Conservation (phyloP, 2,888 invertebrate species). For the Caprella mutica region DNA sequence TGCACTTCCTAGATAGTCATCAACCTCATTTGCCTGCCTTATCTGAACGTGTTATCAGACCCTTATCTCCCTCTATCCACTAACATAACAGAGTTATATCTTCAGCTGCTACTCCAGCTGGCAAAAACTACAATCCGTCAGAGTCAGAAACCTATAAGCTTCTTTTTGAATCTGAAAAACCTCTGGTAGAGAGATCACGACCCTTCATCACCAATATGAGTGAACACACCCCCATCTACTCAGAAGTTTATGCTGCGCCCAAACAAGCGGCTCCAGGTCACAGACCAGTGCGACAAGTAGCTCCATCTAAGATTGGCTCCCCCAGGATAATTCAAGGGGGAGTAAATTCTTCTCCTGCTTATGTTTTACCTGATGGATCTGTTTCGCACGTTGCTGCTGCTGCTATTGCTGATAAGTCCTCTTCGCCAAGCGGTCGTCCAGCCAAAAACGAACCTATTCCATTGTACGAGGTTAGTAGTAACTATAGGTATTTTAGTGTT, state of each 20-base stretch:
- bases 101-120: conserved; percentile 18
- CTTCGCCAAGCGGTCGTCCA: neutral
- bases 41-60: no score
- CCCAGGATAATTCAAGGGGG: neutral
- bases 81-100: neutral
- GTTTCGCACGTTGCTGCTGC: conserved; percentile 26
- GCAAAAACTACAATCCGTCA: conserved; percentile 33
- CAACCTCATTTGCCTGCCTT: no score
- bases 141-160: conserved; percentile 30
- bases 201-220: conserved; percentile 14
- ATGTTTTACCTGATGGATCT: conserved; percentile 10
- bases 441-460: conserved; percentile 20
- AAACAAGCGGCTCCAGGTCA: conserved; percentile 16
- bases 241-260: conserved; percentile 29
- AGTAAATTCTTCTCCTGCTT: neutral
- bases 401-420: conserved; percentile 20
- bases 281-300: conserved; percentile 15
- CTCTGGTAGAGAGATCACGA: conserved; percentile 12
- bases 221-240: conserved; percentile 32
- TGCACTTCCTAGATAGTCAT: no score
- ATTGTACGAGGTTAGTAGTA: conserved; percentile 24
- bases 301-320: conserved; percentile 15
- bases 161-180: conserved; percentile 27
- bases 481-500: no score
- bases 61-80: neutral